These are phyloP conservation scores for Zenarchopterus dispar DNA, from an alignment of 2,797 vertebrate species.

Conservation along the genomic window DNA sequence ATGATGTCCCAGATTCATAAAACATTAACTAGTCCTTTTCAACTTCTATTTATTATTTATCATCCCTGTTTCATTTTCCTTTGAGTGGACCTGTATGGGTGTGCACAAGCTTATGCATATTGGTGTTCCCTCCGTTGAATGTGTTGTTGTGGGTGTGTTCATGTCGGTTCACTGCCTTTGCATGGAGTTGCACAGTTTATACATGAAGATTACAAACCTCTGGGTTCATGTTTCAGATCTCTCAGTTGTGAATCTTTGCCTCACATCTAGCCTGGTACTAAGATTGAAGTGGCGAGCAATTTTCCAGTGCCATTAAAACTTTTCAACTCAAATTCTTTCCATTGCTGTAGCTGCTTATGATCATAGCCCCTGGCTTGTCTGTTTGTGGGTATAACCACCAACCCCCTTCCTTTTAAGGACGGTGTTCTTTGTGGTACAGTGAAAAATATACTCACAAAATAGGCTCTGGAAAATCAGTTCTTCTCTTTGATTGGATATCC, in stretches of 20 bases:
- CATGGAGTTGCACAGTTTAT: constrained; percentile 52
- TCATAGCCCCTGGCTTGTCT: constrained; percentile 51
- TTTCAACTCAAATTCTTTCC: constrained; percentile 55
- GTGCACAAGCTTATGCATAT: constrained; percentile 56
- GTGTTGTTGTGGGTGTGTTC: constrained; percentile 46
- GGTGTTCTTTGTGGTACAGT: constrained; percentile 11
- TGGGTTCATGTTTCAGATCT: constrained; percentile 47
- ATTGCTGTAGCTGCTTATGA: constrained; percentile 52
- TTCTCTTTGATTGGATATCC: not conserved
- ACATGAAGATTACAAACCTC: constrained; percentile 41
- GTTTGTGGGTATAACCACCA: constrained; percentile 34
- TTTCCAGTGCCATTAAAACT: constrained; percentile 48
- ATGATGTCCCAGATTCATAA: constrained; percentile 85
- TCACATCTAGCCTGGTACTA: constrained; percentile 57
- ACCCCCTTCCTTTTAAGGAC: constrained; percentile 26
- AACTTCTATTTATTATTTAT: constrained; percentile 85
- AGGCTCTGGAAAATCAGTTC: not conserved
- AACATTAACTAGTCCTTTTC: constrained; percentile 84
- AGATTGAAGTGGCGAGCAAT: constrained; percentile 54
- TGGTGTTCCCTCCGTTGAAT: constrained; percentile 36
- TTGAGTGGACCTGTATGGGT: constrained; percentile 70
- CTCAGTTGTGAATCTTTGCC: constrained; percentile 52
- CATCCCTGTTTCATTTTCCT: constrained; percentile 77
- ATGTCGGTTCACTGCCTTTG: constrained; percentile 46
- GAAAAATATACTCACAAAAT: constrained; percentile 11